These are phyloP conservation scores for Meriones unguiculatus DNA, from an alignment of 2,113 vertebrate genomes.

Conservation along the genomic window DNA sequence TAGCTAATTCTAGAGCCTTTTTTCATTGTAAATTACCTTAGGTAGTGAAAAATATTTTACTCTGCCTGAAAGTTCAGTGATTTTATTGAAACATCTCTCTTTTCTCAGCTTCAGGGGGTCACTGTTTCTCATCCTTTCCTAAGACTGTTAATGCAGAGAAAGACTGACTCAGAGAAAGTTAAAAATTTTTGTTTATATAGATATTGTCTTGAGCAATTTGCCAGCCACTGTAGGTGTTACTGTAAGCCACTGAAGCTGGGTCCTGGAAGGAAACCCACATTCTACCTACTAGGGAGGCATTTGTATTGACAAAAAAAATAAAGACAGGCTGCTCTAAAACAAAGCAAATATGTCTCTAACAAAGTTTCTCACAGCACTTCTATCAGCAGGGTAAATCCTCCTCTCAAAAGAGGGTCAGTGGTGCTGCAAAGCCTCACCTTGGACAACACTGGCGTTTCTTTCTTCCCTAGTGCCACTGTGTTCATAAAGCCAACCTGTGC, in stretches of 20 bases:
- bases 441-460: background rate
- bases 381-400: background rate
- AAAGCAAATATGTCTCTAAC: background rate
- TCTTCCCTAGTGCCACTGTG: background rate
- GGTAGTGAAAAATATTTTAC: background rate
- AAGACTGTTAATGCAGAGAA: constrained; percentile 32
- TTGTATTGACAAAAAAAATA: background rate
- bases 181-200: background rate
- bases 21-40: constrained; percentile 8
- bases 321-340: background rate
- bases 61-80: background rate
- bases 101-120: background rate
- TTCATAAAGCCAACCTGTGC: background rate
- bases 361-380: background rate
- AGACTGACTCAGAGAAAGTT: background rate
- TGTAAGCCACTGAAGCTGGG: background rate
- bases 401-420: background rate
- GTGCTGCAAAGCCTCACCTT: background rate
- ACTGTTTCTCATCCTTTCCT: background rate
- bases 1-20: background rate
- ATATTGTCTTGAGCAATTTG: background rate
- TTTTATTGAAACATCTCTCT: constrained; percentile 39
- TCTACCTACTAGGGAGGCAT: background rate
- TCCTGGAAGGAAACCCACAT: background rate
- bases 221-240: background rate